These are phyloP conservation scores for Tolmerus cingulatus DNA, from an alignment of 2,888 invertebrate genomes.

Conservation along the genomic window DNA sequence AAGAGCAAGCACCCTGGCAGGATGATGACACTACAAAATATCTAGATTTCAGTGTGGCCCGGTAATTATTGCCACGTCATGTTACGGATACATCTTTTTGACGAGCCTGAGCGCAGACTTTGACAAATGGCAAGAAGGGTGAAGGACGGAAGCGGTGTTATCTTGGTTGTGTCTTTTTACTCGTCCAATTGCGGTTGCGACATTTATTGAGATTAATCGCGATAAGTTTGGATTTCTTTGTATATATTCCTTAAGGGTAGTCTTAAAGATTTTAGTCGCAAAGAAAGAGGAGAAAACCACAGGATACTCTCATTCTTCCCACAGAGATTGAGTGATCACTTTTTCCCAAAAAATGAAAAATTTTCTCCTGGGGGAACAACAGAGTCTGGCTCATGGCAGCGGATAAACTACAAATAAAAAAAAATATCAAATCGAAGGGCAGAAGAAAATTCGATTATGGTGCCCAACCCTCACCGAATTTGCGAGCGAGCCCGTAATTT, in stretches of 20 bases:
- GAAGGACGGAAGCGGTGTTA: not conserved
- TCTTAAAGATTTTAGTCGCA: not conserved
- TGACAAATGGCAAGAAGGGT: not conserved
- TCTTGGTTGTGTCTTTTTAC: not conserved
- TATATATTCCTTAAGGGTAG: not conserved
- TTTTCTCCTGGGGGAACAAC: not conserved
- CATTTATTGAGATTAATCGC: not conserved
- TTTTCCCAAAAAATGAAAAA: not conserved
- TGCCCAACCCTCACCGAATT: not conserved
- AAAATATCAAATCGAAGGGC: not conserved
- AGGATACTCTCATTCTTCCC: not conserved
- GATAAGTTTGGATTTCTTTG: not conserved
- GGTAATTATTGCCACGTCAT: not conserved
- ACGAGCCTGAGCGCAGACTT: not conserved
- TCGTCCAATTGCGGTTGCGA: not conserved
- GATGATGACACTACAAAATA: not conserved
- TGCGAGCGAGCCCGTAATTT: not conserved
- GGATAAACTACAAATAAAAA: not conserved
- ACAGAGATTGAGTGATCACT: not conserved
- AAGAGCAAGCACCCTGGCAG: not conserved
- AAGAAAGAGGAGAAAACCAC: not conserved
- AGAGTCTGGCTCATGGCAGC: not conserved
- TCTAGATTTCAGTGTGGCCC: not conserved
- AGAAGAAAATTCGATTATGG: not conserved
- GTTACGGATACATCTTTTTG: not conserved